Conservation (phyloP, 2,888 invertebrate species). For the Drosophila peninsularis region DNA sequence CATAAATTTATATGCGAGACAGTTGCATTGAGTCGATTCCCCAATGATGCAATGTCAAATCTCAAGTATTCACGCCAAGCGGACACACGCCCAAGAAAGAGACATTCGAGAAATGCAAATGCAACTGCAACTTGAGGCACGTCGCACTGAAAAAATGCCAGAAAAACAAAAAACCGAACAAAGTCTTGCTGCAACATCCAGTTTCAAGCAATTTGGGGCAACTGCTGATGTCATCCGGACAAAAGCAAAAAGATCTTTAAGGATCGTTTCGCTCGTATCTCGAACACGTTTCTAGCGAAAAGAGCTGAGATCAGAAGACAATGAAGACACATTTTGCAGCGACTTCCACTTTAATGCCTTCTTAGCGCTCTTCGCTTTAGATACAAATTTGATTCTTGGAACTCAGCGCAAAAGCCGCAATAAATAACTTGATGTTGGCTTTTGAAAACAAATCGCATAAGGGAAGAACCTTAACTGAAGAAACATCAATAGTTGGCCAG, state of each 20-base stretch:
- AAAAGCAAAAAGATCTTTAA: slow-evolving; percentile 36
- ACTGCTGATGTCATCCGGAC: slow-evolving; percentile 63
- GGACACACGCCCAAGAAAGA: slow-evolving; percentile 18
- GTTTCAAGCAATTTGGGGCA: slow-evolving; percentile 48
- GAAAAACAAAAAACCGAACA: neutral
- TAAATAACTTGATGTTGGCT: slow-evolving; percentile 46
- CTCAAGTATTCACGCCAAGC: slow-evolving; percentile 44
- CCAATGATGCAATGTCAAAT: slow-evolving; percentile 52
- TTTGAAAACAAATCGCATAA: slow-evolving; percentile 21
- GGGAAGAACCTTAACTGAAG: neutral
- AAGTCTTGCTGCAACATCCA: slow-evolving; percentile 6
- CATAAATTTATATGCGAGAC: slow-evolving; percentile 48
- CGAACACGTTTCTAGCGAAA: slow-evolving; percentile 51
- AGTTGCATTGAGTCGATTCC: slow-evolving; percentile 40
- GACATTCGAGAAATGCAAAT: slow-evolving; percentile 9
- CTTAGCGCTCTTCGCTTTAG: slow-evolving; percentile 18
- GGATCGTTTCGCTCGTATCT: slow-evolving; percentile 49
- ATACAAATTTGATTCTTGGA: slow-evolving; percentile 66
- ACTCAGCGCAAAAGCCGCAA: slow-evolving; percentile 42
- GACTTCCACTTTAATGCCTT: slow-evolving; percentile 23
- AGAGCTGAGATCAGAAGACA: slow-evolving; percentile 35
- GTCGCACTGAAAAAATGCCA: slow-evolving; percentile 26
- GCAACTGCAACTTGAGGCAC: slow-evolving; percentile 40
- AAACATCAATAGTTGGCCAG: slow-evolving; percentile 12
- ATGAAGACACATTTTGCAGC: slow-evolving; percentile 57